phyloP scores from a whole-genome alignment of 2,113 vertebrate genomes.

The Sitta europaea region DNA sequence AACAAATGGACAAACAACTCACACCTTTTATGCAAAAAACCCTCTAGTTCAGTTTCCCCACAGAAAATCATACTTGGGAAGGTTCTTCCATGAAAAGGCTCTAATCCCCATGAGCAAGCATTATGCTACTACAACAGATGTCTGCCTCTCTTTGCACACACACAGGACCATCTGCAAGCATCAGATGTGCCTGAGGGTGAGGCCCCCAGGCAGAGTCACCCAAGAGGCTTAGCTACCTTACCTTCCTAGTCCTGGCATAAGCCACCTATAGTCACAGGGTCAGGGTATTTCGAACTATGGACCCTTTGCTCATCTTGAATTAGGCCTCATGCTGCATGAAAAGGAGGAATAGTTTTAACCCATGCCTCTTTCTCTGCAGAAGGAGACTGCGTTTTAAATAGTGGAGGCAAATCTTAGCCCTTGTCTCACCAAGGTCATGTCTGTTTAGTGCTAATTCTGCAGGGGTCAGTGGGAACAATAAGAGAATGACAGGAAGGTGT shows the following conservation, averaged over 20 bases:
- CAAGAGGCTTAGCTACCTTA: background rate
- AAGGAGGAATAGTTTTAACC: background rate
- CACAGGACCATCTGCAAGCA: background rate
- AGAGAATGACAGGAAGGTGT: background rate
- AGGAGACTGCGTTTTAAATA: background rate
- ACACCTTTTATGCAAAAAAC: background rate
- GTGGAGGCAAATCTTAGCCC: background rate
- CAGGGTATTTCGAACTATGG: background rate
- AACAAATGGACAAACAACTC: background rate
- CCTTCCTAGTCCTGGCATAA: background rate
- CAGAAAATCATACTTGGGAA: background rate
- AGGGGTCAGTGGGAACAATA: background rate
- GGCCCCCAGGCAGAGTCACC: background rate
- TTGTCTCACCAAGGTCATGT: background rate
- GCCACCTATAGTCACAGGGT: rapidly evolving
- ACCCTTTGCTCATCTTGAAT: background rate
- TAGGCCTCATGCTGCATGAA: background rate
- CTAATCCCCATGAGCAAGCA: background rate
- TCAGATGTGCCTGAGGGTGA: background rate
- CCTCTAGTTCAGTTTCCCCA: background rate
- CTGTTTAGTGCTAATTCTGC: background rate
- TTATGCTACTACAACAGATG: rapidly evolving
- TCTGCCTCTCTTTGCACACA: background rate
- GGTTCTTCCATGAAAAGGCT: background rate
- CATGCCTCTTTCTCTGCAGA: background rate